Percentiles rank a stretch among this genome's conserved stretches.
These are phyloP conservation scores for Xyrichtys novacula DNA, from an alignment of 2,797 vertebrate species.

Conservation along the genomic window DNA sequence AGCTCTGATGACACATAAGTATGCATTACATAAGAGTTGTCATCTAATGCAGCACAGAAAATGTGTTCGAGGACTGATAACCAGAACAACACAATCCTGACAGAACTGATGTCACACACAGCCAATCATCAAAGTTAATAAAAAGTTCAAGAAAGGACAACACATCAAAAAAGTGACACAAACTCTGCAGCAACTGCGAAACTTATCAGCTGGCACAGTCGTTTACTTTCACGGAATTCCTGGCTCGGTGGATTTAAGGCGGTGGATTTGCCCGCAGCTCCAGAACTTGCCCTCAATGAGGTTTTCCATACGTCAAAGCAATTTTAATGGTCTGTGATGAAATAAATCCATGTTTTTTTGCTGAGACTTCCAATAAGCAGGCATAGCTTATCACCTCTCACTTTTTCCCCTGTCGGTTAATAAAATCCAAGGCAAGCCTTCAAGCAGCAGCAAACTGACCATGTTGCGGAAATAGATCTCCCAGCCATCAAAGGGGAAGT, in stretches of 20 bases:
- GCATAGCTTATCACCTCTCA: conserved; percentile 25
- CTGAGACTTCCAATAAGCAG: conserved; percentile 54
- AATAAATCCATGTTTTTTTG: conserved; percentile 63
- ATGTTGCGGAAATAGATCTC: conserved; percentile 92
- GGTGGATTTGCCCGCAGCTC: conserved; percentile 40
- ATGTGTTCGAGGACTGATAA: background rate
- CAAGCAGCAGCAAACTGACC: conserved; percentile 80
- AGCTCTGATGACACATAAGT: background rate
- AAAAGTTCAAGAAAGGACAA: conserved; percentile 19
- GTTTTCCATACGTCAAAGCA: conserved; percentile 62
- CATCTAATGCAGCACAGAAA: background rate
- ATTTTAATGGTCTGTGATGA: conserved; percentile 53
- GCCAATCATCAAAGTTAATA: background rate
- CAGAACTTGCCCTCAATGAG: conserved; percentile 36
- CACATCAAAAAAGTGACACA: conserved; percentile 1
- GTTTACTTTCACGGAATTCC: conserved; percentile 35
- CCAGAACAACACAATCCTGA: background rate
- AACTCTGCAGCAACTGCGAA: conserved; percentile 15
- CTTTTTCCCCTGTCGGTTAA: conserved; percentile 25
- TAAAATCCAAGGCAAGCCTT: conserved; percentile 38
- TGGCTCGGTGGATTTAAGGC: conserved; percentile 28
- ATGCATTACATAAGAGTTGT: background rate
- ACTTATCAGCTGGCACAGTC: conserved; percentile 48
- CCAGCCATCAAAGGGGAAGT: conserved; percentile 93
- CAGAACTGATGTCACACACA: background rate